Percentiles rank a stretch among this genome's conserved stretches.
These are phyloP conservation scores for Prorops nasuta DNA, from an alignment of 1,140 invertebrate species.

Conservation along the genomic window DNA sequence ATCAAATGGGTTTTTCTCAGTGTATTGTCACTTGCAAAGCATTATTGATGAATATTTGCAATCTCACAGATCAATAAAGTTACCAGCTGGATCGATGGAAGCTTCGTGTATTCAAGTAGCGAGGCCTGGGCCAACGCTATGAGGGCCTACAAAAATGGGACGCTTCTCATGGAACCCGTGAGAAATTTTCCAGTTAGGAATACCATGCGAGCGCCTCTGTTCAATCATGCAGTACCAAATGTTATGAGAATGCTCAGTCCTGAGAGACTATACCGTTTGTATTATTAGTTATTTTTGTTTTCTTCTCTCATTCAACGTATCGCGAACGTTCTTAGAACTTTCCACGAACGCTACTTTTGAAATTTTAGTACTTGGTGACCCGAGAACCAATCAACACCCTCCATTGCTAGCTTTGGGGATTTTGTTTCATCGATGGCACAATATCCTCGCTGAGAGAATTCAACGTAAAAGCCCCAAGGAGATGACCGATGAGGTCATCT, in stretches of 20 bases:
- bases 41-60: no score
- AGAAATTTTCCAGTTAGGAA: conserved; percentile 86
- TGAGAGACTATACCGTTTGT: conserved; percentile 92
- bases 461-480: conserved; percentile 77
- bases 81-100: conserved; percentile 98
- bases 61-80: conserved; percentile 89
- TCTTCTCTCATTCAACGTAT: conserved; percentile 4
- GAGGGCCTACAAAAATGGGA: conserved; percentile 89
- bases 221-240: conserved; percentile 91
- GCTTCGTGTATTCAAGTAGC: conserved; percentile 96
- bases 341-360: no score
- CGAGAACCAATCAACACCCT: conserved; percentile 96
- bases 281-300: conserved; percentile 3
- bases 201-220: conserved; percentile 87
- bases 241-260: conserved; percentile 87
- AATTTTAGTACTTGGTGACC: conserved; percentile 90
- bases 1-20: no score
- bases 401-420: conserved; percentile 90
- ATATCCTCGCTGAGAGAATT: conserved; percentile 79
- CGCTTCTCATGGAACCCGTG: conserved; percentile 72
- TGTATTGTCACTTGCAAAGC: no score
- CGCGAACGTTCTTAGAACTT: no score
- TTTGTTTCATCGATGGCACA: conserved; percentile 95
- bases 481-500: conserved; percentile 93
- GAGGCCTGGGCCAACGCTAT: conserved; percentile 95